These are phyloP conservation scores for Eupeodes luniger DNA, from an alignment of 2,888 invertebrate genomes.

Conservation along the genomic window DNA sequence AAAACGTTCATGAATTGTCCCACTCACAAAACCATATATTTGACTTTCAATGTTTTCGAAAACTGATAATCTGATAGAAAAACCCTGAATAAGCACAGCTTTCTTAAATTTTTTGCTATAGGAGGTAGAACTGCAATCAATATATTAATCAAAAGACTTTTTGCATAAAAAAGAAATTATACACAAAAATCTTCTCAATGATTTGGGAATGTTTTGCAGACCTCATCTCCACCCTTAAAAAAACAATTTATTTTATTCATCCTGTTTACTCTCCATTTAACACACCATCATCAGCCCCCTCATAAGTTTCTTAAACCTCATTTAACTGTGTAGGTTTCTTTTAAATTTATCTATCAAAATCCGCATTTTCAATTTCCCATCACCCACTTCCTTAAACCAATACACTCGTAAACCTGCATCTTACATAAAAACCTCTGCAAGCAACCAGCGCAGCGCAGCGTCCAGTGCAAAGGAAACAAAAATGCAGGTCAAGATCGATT, in stretches of 20 bases:
- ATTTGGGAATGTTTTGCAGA: too few species aligned
- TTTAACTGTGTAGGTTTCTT: conserved; percentile 3
- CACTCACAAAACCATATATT: too few species aligned
- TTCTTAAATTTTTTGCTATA: too few species aligned
- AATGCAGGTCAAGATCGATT: conserved; percentile 74
- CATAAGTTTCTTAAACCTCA: conserved; percentile 13
- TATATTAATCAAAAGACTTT: too few species aligned
- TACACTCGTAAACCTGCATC: conserved; percentile 1
- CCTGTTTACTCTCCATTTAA: conserved; percentile 50
- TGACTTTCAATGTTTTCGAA: too few species aligned
- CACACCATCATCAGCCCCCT: conserved; percentile 17
- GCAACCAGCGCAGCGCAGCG: background rate
- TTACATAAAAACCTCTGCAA: conserved; percentile 1
- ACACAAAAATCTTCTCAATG: too few species aligned
- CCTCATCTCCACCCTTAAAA: too few species aligned
- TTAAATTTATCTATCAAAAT: conserved; percentile 29
- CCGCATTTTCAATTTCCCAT: conserved; percentile 17
- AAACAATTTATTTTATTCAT: background rate
- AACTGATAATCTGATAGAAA: too few species aligned
- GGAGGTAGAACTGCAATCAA: too few species aligned
- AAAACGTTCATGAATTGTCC: too few species aligned
- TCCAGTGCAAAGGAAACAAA: background rate
- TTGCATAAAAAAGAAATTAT: too few species aligned
- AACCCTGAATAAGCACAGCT: too few species aligned
- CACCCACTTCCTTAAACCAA: background rate